Conservation (phyloP, 2,888 invertebrate species). For the Lasioglossum marginatum region DNA sequence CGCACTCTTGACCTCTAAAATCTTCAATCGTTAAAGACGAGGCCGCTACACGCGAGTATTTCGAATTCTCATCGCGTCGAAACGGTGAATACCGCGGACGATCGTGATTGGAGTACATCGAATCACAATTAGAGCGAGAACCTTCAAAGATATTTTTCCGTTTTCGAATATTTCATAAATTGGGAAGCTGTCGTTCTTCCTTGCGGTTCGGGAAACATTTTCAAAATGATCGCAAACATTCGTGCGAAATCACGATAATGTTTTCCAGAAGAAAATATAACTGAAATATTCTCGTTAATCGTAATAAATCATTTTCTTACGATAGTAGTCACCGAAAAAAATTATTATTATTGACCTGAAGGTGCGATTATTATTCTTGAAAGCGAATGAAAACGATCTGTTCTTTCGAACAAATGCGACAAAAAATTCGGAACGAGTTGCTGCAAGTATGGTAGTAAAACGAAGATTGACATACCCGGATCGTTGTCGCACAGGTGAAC, state of each 20-base stretch:
- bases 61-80: constrained; percentile 52
- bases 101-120: constrained; percentile 47
- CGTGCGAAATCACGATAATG: not conserved
- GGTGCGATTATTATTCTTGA: not conserved
- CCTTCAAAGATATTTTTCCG: not conserved
- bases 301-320: not conserved
- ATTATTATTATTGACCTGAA: not conserved
- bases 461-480: constrained; percentile 61
- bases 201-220: not conserved
- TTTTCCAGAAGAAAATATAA: not conserved
- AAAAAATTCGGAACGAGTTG: not conserved
- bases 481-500: constrained; percentile 72
- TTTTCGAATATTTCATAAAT: not conserved
- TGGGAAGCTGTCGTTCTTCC: not conserved
- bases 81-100: constrained; percentile 24
- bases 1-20: constrained; percentile 27
- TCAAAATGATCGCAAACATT: not conserved
- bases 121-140: not conserved
- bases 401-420: not conserved
- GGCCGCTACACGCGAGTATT: constrained; percentile 28
- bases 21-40: constrained; percentile 56
- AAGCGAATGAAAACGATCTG: not conserved
- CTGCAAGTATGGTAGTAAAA: not conserved
- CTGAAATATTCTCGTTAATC: not conserved
- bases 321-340: no score